Percentiles rank a stretch among this genome's conserved stretches.
Evolutionary conservation across 2,797 vertebrate genomes (phyloP).

Genomic region (Galagoides demidoff): DNA sequence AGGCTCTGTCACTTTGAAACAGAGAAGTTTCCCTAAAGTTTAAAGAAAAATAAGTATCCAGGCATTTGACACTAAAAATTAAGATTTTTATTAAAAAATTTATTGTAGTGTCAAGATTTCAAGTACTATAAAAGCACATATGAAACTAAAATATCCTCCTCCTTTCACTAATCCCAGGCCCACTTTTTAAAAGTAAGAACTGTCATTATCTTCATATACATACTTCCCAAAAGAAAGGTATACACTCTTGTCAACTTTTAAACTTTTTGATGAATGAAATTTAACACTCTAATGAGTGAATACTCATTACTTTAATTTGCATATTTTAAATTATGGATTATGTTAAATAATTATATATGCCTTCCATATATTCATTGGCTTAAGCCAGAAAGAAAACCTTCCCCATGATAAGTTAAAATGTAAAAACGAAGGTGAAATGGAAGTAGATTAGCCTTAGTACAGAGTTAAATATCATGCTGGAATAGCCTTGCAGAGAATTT

Average conservation of each 20-base stretch:
- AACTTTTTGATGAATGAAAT: constrained; percentile 5
- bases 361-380: not conserved
- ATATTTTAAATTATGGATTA: constrained; percentile 13
- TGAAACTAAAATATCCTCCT: not conserved
- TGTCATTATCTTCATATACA: not conserved
- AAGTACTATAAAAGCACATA: constrained; percentile 1
- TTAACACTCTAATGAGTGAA: not conserved
- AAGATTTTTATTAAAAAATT: not conserved
- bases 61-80: constrained; percentile 11
- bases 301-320: not conserved
- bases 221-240: not conserved
- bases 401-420: not conserved
- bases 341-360: not conserved
- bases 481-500: not conserved
- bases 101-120: not conserved
- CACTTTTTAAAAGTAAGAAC: not conserved
- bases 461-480: not conserved
- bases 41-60: constrained; percentile 9
- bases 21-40: not conserved
- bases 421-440: not conserved
- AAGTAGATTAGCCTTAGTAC: not conserved
- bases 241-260: not conserved
- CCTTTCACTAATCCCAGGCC: not conserved
- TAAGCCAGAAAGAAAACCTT: not conserved
- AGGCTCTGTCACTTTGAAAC: not conserved